Evolutionary conservation across 2,113 vertebrate genomes (phyloP).

Genomic region (Nothobranchius kuhntae): DNA sequence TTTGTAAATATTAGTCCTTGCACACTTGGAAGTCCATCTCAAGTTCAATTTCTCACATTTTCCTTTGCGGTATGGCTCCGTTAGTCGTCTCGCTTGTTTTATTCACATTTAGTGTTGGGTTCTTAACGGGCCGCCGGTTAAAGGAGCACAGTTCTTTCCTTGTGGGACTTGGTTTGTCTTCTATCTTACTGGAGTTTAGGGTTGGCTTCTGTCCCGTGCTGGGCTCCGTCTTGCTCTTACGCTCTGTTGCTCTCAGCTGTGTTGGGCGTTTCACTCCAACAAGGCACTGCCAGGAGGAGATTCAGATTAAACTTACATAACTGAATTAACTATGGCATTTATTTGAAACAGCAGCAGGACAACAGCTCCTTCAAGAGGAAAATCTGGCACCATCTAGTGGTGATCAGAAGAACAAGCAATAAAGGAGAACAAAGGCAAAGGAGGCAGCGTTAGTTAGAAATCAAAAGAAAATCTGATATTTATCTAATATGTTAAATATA

Average conservation of each 20-base stretch:
- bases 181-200: constrained; percentile 41
- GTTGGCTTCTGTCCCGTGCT: constrained; percentile 41
- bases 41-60: background rate
- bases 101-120: constrained; percentile 7
- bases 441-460: background rate
- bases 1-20: constrained; percentile 3
- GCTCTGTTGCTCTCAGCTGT: constrained; percentile 57
- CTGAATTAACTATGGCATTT: constrained; percentile 46
- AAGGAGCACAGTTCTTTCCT: constrained; percentile 21
- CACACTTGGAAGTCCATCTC: background rate
- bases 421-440: background rate
- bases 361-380: constrained; percentile 34
- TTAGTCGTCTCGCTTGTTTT: background rate
- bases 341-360: constrained; percentile 41
- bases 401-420: constrained; percentile 11
- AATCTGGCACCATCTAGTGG: constrained; percentile 83
- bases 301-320: constrained; percentile 62
- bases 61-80: background rate
- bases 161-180: constrained; percentile 40
- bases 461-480: background rate
- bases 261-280: constrained; percentile 56
- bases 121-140: constrained; percentile 30
- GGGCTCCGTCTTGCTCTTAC: constrained; percentile 53
- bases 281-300: constrained; percentile 63
- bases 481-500: background rate